Base-by-base conservation (phyloP, 2,888 invertebrate species). In the Cephus runcator region DNA sequence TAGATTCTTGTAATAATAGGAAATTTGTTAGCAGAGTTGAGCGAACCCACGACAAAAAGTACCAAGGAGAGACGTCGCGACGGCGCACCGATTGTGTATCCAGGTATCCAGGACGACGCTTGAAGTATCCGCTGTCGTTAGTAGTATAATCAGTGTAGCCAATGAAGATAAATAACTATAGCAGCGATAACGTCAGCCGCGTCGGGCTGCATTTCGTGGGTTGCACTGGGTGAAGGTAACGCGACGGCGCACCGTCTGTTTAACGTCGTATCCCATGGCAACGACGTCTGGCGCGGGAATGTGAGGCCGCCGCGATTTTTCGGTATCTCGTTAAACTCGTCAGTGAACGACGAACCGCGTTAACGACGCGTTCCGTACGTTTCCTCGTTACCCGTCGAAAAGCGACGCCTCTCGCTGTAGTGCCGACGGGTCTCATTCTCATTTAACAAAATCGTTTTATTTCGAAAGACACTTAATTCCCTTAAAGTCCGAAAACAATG, bases 241-340 rank as follows among this genome's bases (percentile, higher is more conserved):
- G 71, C 71, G 71, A 71, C 74, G 74, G 74, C 74, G 74, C 74
- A 34, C 30, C 34, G 34, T 68, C 68, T 74, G 77, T 77, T 75
- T 75, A 31, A 69, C 75, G 75, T 34, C 15, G 75, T 74, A 30
- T 56, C 75, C 77, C 77, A 75, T 69, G 75, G 75, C 69, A 69
- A 77, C 77, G 77, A 36, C 77, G 77, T 68, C 69, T n/a, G 69
- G 33, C 75, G 78, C 78, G 78, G 78, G 78, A 78, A 76, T 30
- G 75, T 69, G 73, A 69, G 33, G 75, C 69, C 34, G 69, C 23
- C 77, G 36, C 74, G 75, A 34, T 56, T 76, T 56, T 23, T 56
- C 56, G 9, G 15, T 40, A 56, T 56, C 56, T 23, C 23, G 56
- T 23, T 56, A 56, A 56, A 23, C 56, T 56, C 56, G 56, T 56